These are phyloP conservation scores for Dendropsophus ebraccatus DNA, from an alignment of 2,113 vertebrate species.

Conservation along the genomic window DNA sequence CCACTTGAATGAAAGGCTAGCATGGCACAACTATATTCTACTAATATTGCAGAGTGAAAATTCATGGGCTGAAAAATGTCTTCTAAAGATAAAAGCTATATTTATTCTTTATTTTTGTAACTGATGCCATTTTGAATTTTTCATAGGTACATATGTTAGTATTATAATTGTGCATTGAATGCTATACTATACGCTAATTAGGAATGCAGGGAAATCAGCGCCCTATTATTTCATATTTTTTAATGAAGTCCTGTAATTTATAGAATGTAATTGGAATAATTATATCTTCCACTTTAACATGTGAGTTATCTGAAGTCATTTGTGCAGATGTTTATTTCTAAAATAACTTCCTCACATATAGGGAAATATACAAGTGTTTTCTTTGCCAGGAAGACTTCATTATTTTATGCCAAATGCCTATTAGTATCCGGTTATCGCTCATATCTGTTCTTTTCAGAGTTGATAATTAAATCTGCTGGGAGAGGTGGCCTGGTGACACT, in stretches of 20 bases:
- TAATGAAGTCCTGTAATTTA: neutral
- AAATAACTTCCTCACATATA: constrained; percentile 17
- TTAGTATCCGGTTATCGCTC: constrained; percentile 37
- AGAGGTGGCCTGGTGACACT: constrained; percentile 31
- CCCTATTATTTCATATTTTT: neutral
- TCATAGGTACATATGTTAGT: neutral
- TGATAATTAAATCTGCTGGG: constrained; percentile 29
- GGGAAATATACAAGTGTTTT: neutral
- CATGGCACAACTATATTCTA: too few relatives aligned
- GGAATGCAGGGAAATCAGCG: neutral
- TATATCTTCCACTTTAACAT: neutral
- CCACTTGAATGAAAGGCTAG: too few relatives aligned
- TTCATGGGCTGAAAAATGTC: too few relatives aligned
- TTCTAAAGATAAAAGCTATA: too few relatives aligned
- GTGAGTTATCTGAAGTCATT: neutral
- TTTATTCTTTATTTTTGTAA: too few relatives aligned
- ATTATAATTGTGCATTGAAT: neutral
- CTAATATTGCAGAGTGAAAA: too few relatives aligned
- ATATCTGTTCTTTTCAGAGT: constrained; percentile 17
- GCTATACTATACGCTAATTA: neutral
- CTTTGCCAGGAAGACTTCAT: constrained; percentile 13
- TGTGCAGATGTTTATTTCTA: neutral
- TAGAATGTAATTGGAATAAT: neutral
- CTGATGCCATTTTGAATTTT: neutral
- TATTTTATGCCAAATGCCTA: constrained; percentile 34